These are phyloP conservation scores for Virgularia gustaviana DNA, from an alignment of 92 coral and sea anemone species.

Conservation along the genomic window DNA sequence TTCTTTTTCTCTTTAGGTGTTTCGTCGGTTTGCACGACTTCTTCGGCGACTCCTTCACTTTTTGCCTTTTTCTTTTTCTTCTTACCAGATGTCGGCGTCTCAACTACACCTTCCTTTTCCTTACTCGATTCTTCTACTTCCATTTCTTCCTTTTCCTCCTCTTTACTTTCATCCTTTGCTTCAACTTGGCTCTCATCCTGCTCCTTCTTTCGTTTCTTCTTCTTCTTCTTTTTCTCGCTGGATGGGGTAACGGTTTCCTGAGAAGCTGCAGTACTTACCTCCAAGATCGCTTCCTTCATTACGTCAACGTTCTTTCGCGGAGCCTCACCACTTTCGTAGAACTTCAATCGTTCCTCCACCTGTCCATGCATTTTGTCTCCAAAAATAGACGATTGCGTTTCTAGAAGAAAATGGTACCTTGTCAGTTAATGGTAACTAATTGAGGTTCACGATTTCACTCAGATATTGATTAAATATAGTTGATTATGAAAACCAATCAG, in stretches of 20 bases:
- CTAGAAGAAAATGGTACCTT: too few species aligned
- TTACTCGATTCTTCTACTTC: constrained; percentile 32
- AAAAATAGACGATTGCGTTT: constrained; percentile 76
- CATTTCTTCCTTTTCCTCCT: constrained; percentile 48
- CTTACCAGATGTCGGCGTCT: constrained; percentile 44
- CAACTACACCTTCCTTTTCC: constrained; percentile 36
- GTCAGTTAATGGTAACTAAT: too few species aligned
- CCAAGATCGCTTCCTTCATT: constrained; percentile 94
- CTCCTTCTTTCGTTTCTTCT: constrained; percentile 76
- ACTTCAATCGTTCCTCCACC: constrained; percentile 90
- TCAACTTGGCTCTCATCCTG: too few species aligned
- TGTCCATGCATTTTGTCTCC: constrained; percentile 92
- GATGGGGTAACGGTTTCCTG: constrained; percentile 26
- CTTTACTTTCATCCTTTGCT: not conserved
- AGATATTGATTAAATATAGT: too few species aligned
- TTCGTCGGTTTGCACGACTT: not conserved
- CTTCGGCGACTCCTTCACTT: constrained; percentile 1
- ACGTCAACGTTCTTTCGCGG: constrained; percentile 88
- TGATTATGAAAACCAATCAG: too few species aligned
- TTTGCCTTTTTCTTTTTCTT: constrained; percentile 27
- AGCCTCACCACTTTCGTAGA: constrained; percentile 93
- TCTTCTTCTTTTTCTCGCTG: constrained; percentile 86
- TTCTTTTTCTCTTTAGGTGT: constrained; percentile 57
- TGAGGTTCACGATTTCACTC: too few species aligned
- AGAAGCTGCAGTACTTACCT: constrained; percentile 52